These are phyloP conservation scores for Sebastolobus alascanus DNA, from an alignment of 2,797 vertebrate genomes.

Conservation along the genomic window DNA sequence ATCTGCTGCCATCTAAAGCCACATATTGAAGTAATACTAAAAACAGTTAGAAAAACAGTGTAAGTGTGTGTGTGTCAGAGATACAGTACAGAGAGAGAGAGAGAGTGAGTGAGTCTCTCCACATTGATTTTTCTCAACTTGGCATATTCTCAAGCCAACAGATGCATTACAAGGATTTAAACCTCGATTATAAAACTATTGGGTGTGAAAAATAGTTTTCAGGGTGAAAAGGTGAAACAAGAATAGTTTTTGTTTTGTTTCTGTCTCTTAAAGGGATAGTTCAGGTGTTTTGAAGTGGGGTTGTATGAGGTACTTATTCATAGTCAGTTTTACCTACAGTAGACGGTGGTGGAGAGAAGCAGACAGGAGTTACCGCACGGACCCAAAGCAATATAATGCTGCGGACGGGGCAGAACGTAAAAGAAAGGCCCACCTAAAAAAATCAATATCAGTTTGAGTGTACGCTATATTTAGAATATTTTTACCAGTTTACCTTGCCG, in stretches of 20 bases:
- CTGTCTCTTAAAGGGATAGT: not conserved
- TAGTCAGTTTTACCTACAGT: too few species aligned
- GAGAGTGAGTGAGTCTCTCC: conserved; percentile 18
- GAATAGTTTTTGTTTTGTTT: conserved; percentile 1
- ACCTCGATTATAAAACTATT: conserved; percentile 28
- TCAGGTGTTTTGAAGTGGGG: too few species aligned
- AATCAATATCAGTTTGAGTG: too few species aligned
- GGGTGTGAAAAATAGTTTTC: conserved; percentile 7
- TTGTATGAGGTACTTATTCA: too few species aligned
- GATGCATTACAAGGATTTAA: conserved; percentile 42
- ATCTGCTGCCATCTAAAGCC: not conserved
- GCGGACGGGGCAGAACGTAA: too few species aligned
- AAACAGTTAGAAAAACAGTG: not conserved
- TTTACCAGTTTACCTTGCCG: too few species aligned
- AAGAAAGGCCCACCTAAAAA: too few species aligned
- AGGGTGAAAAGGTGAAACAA: conserved; percentile 17
- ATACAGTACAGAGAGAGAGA: not conserved
- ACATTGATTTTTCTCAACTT: conserved; percentile 57
- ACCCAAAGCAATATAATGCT: too few species aligned
- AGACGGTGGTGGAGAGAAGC: too few species aligned
- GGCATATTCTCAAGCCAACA: conserved; percentile 46
- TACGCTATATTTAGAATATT: too few species aligned
- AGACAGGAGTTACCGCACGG: too few species aligned
- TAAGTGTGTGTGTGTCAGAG: conserved; percentile 18
- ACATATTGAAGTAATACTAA: not conserved